Percentiles rank a stretch among this genome's conserved stretches.
Conservation (phyloP, 2,888 invertebrate genomes). For the Brenthis hecate region DNA sequence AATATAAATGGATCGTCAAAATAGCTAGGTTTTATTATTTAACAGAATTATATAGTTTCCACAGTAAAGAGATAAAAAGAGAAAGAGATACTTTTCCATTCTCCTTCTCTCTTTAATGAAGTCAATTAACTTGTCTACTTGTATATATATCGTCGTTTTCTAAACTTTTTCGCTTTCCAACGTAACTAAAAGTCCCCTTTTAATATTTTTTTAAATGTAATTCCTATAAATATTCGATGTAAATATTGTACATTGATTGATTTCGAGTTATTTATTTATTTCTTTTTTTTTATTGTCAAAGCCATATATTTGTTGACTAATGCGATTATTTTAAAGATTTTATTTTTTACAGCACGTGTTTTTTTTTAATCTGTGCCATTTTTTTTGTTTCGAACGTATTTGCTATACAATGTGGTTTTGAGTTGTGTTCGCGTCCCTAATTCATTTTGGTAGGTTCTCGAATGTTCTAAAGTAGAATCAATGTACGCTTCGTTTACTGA, state of each 20-base stretch:
- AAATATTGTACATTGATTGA: constrained; percentile 79
- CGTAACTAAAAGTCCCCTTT: constrained; percentile 65
- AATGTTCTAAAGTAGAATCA: constrained; percentile 79
- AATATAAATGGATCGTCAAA: too few relatives aligned
- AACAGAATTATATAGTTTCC: too few relatives aligned
- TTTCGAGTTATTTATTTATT: constrained; percentile 77
- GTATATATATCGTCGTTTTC: constrained; percentile 56
- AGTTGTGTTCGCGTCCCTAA: constrained; percentile 51
- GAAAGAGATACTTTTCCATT: too few relatives aligned
- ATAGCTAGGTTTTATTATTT: too few relatives aligned
- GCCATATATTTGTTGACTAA: constrained; percentile 72
- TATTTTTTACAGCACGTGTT: constrained; percentile 45
- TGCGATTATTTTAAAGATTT: constrained; percentile 53
- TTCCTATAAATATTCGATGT: constrained; percentile 76
- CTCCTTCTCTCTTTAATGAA: too few relatives aligned
- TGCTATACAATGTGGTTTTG: constrained; percentile 54
- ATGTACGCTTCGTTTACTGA: constrained; percentile 72
- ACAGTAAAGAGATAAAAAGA: too few relatives aligned
- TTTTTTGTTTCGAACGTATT: constrained; percentile 53
- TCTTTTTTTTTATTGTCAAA: constrained; percentile 53
- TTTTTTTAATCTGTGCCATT: constrained; percentile 68
- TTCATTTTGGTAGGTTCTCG: constrained; percentile 69
- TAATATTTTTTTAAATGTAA: constrained; percentile 46
- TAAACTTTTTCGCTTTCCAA: constrained; percentile 62
- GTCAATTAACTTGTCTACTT: constrained; percentile 12